Evolutionary conservation across 2,797 vertebrate genomes (phyloP).

Genomic region (Lagorchestes hirsutus): DNA sequence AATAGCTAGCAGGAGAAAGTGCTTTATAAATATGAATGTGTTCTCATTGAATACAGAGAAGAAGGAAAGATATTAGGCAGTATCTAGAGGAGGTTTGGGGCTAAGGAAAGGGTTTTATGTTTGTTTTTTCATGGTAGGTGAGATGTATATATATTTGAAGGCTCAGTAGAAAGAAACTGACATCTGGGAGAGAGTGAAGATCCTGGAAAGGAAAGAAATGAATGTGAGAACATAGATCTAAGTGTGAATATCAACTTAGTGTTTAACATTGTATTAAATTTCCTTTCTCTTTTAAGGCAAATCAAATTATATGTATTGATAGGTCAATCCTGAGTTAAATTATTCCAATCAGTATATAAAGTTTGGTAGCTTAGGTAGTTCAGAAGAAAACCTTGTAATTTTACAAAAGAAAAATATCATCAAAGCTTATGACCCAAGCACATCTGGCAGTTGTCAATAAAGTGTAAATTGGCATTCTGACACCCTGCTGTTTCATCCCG

Average conservation of each 20-base stretch:
- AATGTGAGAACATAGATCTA: not conserved
- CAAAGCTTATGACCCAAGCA: not conserved
- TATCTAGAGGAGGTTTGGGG: not conserved
- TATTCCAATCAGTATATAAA: not conserved
- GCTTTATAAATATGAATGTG: not conserved
- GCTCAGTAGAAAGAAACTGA: not conserved
- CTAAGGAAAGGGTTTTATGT: not conserved
- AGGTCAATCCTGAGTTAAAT: not conserved
- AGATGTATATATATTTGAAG: not conserved
- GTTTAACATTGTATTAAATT: fast-evolving
- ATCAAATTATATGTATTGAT: not conserved
- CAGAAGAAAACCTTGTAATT: not conserved
- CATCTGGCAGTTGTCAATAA: not conserved
- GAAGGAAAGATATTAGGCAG: not conserved
- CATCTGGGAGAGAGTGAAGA: not conserved
- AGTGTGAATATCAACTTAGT: not conserved
- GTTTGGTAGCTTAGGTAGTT: not conserved
- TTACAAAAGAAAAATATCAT: not conserved
- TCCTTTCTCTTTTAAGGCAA: not conserved
- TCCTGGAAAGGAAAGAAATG: not conserved
- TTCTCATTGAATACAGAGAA: not conserved
- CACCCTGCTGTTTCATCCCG: not conserved
- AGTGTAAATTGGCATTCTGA: not conserved
- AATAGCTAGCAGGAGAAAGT: not conserved
- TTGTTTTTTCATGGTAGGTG: not conserved